Evolutionary conservation across 2,888 invertebrate species (phyloP).

Genomic region (Neoascia interrupta): DNA sequence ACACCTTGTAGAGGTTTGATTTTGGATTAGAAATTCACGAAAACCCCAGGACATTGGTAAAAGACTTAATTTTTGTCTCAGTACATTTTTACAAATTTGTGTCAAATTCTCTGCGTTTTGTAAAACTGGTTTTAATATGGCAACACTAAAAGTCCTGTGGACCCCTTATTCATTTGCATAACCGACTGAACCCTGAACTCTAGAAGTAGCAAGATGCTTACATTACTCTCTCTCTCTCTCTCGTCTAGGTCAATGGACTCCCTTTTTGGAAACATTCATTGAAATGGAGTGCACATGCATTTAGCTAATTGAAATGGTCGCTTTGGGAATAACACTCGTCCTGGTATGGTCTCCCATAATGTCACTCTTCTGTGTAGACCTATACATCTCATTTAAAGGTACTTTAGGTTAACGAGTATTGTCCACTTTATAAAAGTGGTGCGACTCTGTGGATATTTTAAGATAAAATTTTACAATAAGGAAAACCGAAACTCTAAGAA

Average conservation of each 20-base stretch:
- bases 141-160: no score
- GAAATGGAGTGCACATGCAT: conserved; percentile 62
- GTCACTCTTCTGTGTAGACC: conserved; percentile 5
- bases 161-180: no score
- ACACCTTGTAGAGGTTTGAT: no score
- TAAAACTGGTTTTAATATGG: no score
- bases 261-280: conserved; percentile 29
- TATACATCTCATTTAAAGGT: conserved; percentile 3
- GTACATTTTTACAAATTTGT: no score
- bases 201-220: background rate
- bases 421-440: conserved; percentile 26
- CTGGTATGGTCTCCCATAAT: conserved; percentile 11
- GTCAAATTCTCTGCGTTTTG: no score
- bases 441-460: conserved; percentile 13
- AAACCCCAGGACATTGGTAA: no score
- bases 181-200: no score
- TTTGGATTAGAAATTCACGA: no score
- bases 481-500: no score
- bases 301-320: conserved; percentile 64
- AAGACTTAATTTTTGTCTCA: no score
- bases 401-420: background rate
- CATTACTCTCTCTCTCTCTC: background rate
- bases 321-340: conserved; percentile 45
- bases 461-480: conserved; percentile 12
- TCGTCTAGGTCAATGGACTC: conserved; percentile 24